These are phyloP conservation scores for Callochromis pleurospilus DNA, from an alignment of 2,113 vertebrate species.

Conservation along the genomic window DNA sequence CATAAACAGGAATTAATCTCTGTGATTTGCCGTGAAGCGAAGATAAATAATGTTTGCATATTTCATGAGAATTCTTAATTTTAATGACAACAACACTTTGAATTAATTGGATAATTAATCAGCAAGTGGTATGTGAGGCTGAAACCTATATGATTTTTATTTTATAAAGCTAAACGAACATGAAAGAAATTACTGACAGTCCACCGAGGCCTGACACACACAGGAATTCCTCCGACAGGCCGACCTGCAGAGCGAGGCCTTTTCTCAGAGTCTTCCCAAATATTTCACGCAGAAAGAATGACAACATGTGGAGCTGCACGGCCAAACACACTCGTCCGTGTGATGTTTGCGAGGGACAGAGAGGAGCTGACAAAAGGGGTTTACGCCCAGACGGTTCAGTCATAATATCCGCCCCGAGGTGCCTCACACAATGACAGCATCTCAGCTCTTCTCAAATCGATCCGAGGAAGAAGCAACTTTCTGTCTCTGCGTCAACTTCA, in stretches of 20 bases:
- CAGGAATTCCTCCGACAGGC: neutral
- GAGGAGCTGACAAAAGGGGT: slow-evolving; percentile 74
- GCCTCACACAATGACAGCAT: slow-evolving; percentile 70
- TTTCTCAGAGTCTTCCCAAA: slow-evolving; percentile 5
- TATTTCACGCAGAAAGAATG: slow-evolving; percentile 28
- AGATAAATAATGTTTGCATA: slow-evolving; percentile 8
- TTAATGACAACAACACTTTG: neutral
- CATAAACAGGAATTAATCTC: neutral
- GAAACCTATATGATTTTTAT: neutral
- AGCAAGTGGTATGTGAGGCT: neutral
- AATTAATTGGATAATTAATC: slow-evolving; percentile 10
- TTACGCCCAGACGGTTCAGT: slow-evolving; percentile 79
- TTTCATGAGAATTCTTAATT: slow-evolving; percentile 8
- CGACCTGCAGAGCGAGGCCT: slow-evolving; percentile 13
- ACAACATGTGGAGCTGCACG: slow-evolving; percentile 27
- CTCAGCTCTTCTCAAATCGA: slow-evolving; percentile 57
- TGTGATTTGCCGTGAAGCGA: neutral
- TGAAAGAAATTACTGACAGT: neutral
- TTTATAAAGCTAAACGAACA: neutral
- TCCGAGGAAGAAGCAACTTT: slow-evolving; percentile 54
- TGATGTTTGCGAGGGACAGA: slow-evolving; percentile 65
- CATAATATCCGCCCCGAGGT: slow-evolving; percentile 78
- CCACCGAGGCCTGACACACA: slow-evolving; percentile 11
- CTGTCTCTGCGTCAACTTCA: slow-evolving; percentile 49
- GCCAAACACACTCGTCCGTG: slow-evolving; percentile 51